Evolutionary conservation across 2,797 vertebrate species (phyloP).

Genomic region (Pangasius macronema): DNA sequence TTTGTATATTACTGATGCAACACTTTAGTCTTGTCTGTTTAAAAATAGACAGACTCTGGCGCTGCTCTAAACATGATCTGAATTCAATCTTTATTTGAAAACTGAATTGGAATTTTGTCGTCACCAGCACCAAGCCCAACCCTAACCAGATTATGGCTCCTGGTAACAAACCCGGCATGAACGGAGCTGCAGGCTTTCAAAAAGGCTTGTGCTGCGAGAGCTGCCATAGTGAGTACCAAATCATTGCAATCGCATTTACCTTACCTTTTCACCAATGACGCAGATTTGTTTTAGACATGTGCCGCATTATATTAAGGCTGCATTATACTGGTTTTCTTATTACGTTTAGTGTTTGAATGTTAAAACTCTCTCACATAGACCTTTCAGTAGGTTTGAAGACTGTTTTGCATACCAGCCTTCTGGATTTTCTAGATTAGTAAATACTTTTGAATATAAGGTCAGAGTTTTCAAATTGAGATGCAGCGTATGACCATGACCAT

Average conservation of each 20-base stretch:
- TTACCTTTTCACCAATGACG: background rate
- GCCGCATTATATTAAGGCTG: background rate
- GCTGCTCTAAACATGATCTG: background rate
- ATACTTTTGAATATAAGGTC: background rate
- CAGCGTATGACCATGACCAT: background rate
- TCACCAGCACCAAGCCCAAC: conserved; percentile 89
- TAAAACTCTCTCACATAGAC: background rate
- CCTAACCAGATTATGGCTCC: conserved; percentile 94
- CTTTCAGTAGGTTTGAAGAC: background rate
- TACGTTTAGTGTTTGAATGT: background rate
- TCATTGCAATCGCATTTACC: background rate
- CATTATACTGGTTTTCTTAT: background rate
- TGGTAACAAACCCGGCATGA: conserved; percentile 90
- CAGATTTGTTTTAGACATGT: background rate
- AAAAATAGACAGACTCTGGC: background rate
- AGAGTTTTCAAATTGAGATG: background rate
- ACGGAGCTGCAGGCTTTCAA: conserved; percentile 88
- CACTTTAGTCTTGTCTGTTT: background rate
- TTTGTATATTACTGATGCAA: background rate
- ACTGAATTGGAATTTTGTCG: background rate
- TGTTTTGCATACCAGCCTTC: background rate
- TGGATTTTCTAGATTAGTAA: background rate
- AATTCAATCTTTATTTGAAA: background rate
- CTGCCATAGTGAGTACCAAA: conserved; percentile 87
- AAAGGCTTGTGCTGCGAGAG: conserved; percentile 94